These are phyloP conservation scores for Augochlora pura DNA, from an alignment of 1,140 invertebrate species.

Conservation along the genomic window DNA sequence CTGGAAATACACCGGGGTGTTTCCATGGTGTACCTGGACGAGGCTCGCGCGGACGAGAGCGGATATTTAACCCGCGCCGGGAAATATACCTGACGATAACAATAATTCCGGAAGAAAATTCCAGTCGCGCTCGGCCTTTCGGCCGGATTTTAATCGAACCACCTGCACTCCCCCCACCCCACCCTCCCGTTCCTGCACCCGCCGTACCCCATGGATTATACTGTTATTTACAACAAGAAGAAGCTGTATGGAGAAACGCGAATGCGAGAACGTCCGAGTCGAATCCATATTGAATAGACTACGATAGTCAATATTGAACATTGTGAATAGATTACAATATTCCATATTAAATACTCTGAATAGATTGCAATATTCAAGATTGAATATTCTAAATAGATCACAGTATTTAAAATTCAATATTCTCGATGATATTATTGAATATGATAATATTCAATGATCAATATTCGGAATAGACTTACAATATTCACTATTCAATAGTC, in stretches of 20 bases:
- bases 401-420: no score
- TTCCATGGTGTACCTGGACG: constrained; percentile 32
- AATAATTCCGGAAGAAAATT: constrained; percentile 46
- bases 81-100: constrained; percentile 47
- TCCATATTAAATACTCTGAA: no score
- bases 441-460: no score
- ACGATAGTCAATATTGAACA: no score
- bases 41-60: constrained; percentile 1
- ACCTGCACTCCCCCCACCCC: not conserved
- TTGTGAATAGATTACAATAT: no score
- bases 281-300: constrained; percentile 27
- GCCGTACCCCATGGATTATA: constrained; percentile 19
- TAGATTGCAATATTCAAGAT: no score
- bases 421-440: no score
- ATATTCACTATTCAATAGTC: no score
- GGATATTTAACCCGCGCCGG: constrained; percentile 39
- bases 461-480: no score
- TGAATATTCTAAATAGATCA: no score
- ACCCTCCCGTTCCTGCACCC: not conserved
- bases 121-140: constrained; percentile 15
- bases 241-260: not conserved
- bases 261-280: not conserved
- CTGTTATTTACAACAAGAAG: constrained; percentile 44
- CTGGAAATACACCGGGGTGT: constrained; percentile 41
- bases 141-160: constrained; percentile 45